These are phyloP conservation scores for Kryphioiulus occultus DNA, from an alignment of 2,888 invertebrate species.

Conservation along the genomic window DNA sequence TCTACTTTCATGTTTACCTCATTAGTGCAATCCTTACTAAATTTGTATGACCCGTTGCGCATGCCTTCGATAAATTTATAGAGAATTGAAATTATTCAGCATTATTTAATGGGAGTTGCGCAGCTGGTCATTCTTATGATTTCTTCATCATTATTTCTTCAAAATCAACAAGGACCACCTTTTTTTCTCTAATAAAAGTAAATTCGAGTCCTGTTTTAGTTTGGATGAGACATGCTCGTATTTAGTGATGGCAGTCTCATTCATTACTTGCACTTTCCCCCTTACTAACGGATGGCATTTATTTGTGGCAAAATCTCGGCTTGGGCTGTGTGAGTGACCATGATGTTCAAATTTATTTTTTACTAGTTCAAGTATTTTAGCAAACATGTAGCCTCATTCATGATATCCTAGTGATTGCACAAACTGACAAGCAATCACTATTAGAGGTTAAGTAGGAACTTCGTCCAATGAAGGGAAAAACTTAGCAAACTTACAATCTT, in stretches of 20 bases:
- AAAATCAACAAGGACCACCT: conserved; percentile 24
- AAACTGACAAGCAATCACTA: background rate
- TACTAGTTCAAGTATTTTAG: background rate
- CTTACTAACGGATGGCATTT: conserved; percentile 36
- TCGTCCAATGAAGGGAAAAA: background rate
- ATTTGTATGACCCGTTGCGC: background rate
- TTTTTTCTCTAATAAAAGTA: background rate
- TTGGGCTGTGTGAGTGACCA: conserved; percentile 40
- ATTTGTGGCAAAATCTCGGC: conserved; percentile 6
- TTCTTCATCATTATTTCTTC: conserved; percentile 40
- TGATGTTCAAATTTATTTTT: background rate
- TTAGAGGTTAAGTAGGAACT: background rate
- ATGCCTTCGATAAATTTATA: background rate
- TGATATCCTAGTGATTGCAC: background rate
- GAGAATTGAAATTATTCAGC: background rate
- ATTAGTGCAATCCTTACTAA: conserved; percentile 28
- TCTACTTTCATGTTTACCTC: conserved; percentile 2
- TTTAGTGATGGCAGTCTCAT: background rate
- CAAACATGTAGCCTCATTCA: background rate
- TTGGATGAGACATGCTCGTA: background rate
- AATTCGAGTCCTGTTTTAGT: background rate
- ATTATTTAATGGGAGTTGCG: background rate
- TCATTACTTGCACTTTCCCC: background rate
- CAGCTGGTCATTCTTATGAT: background rate
- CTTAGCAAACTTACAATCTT: background rate